These are phyloP conservation scores for Parazoanthus atlanticus DNA, from an alignment of 92 coral and sea anemone genomes.

Conservation along the genomic window DNA sequence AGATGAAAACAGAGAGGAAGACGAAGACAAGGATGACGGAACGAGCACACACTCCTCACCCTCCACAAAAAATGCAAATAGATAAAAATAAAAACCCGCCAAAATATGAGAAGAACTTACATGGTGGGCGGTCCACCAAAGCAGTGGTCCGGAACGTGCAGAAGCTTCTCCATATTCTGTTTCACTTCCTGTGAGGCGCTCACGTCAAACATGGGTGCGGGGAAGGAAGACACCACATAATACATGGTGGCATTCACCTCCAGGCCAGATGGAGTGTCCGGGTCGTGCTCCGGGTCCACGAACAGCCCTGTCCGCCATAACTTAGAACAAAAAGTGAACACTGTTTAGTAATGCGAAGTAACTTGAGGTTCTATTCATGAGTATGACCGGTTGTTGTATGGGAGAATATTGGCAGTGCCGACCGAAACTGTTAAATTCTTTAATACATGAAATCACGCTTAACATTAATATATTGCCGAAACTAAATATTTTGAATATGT, in stretches of 20 bases:
- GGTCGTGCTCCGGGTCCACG: conserved; percentile 89
- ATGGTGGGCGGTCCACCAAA: conserved; percentile 99
- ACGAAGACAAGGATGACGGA: neutral
- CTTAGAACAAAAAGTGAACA: conserved; percentile 41
- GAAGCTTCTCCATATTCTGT: conserved; percentile 64
- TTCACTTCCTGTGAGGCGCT: conserved; percentile 57
- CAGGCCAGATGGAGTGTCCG: conserved; percentile 95
- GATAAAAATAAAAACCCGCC: neutral
- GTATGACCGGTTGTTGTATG: neutral
- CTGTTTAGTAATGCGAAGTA: neutral
- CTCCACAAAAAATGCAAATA: too few species aligned
- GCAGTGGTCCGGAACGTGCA: conserved; percentile 94
- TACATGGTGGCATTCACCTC: conserved; percentile 95
- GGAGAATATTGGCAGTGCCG: too few species aligned
- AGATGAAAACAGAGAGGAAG: neutral
- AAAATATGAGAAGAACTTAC: conserved; percentile 57
- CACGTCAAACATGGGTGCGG: conserved; percentile 61
- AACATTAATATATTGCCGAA: neutral
- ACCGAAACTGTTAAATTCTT: too few species aligned
- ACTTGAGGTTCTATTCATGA: neutral
- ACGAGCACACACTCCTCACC: too few species aligned
- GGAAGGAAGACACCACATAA: conserved; percentile 85
- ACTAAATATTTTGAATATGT: neutral
- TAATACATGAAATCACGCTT: neutral
- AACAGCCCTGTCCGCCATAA: conserved; percentile 87